Base-by-base conservation (phyloP, 2,797 vertebrate species). In the Leuciscus waleckii region DNA sequence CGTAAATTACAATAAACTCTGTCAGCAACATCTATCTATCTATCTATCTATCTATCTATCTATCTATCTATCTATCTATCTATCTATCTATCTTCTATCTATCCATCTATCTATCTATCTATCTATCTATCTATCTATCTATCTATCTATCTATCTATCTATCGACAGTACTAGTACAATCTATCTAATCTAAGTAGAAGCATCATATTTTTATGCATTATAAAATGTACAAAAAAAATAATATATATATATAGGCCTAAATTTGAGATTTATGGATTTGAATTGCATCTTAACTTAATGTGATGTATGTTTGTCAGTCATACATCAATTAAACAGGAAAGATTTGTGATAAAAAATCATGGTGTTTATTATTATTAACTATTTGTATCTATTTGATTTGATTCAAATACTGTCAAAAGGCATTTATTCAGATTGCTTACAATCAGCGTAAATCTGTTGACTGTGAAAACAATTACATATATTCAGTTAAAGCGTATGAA, bases 141-240 rank as follows among this genome's bases (percentile, higher is more conserved):
- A 83, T 85, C 80, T 74, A 85, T 73, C 85, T 87, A 77, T 87
- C 86, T 85, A 83, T 86, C 87, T 85, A 85, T 87, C 89, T 85
- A 23, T 56, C 54, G 3, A 35, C 32, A 35, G 32, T 35, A 35
- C 35, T 35, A 35, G 35, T 35, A 35, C 35, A 35, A 21, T 54
- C 51, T 21, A 8, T 54, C 19, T 54, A 13, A 4, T 21, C 32
- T 11, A 5, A 10, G 21, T 37, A 39, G 19, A 32, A 65, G 41
- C 37, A 49, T 65, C 29, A 78, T 43, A 46, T 65, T 17, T 32
- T 19, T 8, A 51, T 51, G 21, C 43, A 68, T 54, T 32, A 39
- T 69, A 13, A 39, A 54, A 70, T 56, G 1, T 51, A 23, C 78
- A 75, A 51, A 17, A 10, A 0, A 7, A 54, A 21, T 32, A 1